Conservation (phyloP, 2,888 invertebrate species). For the Rhingia rostrata region DNA sequence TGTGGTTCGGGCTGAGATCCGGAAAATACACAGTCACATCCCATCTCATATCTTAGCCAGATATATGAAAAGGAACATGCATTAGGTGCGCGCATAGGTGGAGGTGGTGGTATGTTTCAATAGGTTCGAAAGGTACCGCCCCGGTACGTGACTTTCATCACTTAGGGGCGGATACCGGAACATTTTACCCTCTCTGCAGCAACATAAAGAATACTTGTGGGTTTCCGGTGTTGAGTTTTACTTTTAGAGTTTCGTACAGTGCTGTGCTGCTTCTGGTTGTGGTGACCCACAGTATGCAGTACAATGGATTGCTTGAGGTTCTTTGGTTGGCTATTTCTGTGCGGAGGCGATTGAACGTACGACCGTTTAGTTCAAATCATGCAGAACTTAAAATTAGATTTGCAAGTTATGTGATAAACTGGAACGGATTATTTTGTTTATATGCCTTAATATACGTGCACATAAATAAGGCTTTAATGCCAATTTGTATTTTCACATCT, state of each 20-base stretch:
- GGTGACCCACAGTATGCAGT: constrained; percentile 18
- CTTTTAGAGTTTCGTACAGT: background rate
- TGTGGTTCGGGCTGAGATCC: constrained; percentile 50
- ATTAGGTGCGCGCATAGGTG: constrained; percentile 56
- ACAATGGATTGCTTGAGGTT: constrained; percentile 32
- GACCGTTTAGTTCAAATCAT: constrained; percentile 10
- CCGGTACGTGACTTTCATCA: constrained; percentile 81
- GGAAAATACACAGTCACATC: constrained; percentile 60
- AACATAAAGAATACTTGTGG: constrained; percentile 50
- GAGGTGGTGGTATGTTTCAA: constrained; percentile 54
- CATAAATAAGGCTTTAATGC: too few species aligned
- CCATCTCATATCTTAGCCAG: constrained; percentile 55
- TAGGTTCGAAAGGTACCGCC: constrained; percentile 78
- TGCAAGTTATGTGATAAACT: too few species aligned
- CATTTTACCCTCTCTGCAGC: constrained; percentile 34
- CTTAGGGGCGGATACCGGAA: constrained; percentile 78
- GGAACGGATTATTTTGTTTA: too few species aligned
- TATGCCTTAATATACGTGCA: too few species aligned
- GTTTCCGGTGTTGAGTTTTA: constrained; percentile 37
- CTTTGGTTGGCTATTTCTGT: constrained; percentile 31
- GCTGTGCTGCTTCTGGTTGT: constrained; percentile 23
- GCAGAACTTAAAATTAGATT: background rate
- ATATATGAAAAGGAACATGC: constrained; percentile 28
- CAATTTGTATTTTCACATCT: too few species aligned
- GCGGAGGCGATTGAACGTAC: constrained; percentile 2